Percentiles rank a stretch among this genome's conserved stretches.
Evolutionary conservation across 2,113 vertebrate genomes (phyloP).

Genomic region (Panthera uncia): DNA sequence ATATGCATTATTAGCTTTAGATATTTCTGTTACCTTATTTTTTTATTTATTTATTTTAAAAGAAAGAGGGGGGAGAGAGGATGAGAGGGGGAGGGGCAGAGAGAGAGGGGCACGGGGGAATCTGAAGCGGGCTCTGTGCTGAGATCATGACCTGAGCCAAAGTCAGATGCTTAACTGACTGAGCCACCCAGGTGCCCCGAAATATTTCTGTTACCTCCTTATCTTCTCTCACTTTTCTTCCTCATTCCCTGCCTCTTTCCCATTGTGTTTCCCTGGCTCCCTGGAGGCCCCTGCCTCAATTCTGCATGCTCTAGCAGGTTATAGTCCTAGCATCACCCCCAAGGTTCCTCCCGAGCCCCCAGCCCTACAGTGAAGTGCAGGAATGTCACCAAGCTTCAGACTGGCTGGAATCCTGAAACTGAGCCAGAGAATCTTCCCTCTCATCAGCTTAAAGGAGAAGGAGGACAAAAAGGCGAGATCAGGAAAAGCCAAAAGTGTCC

Average conservation of each 20-base stretch:
- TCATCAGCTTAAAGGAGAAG: neutral
- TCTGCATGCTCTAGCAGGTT: neutral
- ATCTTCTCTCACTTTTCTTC: neutral
- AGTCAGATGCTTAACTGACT: too few species aligned
- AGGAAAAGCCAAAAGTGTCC: neutral
- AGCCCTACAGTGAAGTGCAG: neutral
- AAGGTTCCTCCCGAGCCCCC: fast-evolving
- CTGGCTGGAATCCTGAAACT: neutral
- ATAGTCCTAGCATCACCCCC: neutral
- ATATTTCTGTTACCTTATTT: neutral
- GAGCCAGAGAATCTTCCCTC: neutral
- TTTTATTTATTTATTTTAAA: too few species aligned
- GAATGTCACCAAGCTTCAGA: neutral
- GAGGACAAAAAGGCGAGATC: neutral
- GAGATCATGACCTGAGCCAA: too few species aligned
- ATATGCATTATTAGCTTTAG: neutral
- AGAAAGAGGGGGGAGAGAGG: too few species aligned
- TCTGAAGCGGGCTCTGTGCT: too few species aligned
- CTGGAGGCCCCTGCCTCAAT: neutral
- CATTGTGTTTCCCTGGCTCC: neutral
- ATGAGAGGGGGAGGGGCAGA: too few species aligned
- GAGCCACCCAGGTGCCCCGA: too few species aligned
- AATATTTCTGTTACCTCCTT: neutral
- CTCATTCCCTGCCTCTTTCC: neutral
- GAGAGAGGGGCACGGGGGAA: too few species aligned